Percentiles rank a stretch among this genome's conserved stretches.
phyloP scores from a whole-genome alignment of 1,140 invertebrate species.

The Hormaphis cornu region DNA sequence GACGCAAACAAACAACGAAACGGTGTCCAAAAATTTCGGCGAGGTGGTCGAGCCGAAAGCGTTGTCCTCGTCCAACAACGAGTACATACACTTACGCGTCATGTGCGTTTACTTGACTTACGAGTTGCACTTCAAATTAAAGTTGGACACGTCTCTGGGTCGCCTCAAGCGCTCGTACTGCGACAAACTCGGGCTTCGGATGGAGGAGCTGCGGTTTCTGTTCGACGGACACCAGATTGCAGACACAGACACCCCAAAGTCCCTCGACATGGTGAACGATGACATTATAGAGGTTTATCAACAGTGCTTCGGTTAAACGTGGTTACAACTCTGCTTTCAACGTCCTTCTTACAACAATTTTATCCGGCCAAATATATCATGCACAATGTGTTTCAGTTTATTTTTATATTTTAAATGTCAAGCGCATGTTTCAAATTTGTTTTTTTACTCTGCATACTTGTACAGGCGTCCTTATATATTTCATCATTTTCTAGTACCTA shows the following conservation, averaged over 20 bases:
- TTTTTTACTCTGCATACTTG: no score
- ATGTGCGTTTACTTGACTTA: constrained; percentile 44
- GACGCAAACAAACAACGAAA: not conserved
- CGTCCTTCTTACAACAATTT: no score
- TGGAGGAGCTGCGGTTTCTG: constrained; percentile 61
- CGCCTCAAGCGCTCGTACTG: constrained; percentile 73
- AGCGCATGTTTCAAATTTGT: no score
- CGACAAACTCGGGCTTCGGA: constrained; percentile 59
- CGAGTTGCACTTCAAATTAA: constrained; percentile 74
- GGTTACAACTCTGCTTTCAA: no score
- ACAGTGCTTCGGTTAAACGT: no score
- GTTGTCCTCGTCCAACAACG: not conserved
- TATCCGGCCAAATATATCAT: no score
- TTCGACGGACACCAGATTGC: constrained; percentile 71
- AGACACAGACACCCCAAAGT: constrained; percentile 70
- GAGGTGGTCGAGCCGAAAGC: not conserved
- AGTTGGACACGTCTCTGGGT: constrained; percentile 69
- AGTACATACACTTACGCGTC: not conserved
- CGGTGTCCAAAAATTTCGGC: not conserved
- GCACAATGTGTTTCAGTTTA: no score
- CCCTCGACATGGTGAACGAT: constrained; percentile 45
- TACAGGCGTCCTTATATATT: no score
- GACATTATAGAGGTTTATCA: constrained; percentile 72
- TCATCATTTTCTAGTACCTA: no score
- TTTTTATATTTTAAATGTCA: no score